Percentiles rank a stretch among this genome's conserved stretches.
phyloP scores from a whole-genome alignment of 2,113 vertebrate genomes.

The Python bivittatus region DNA sequence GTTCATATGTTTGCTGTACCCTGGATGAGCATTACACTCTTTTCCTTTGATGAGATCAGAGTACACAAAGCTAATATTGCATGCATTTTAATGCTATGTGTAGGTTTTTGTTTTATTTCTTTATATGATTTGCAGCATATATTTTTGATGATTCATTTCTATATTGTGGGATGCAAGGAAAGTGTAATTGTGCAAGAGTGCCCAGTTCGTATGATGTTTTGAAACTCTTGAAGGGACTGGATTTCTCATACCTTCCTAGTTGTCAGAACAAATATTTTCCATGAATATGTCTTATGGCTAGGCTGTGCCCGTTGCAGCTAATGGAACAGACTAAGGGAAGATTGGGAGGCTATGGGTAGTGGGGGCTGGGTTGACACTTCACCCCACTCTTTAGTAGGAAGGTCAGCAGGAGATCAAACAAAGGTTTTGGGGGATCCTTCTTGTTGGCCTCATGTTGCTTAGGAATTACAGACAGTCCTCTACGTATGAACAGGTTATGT shows the following conservation, averaged over 20 bases:
- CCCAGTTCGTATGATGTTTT: background rate
- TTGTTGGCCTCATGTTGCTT: conserved; percentile 24
- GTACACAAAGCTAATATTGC: background rate
- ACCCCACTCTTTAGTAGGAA: background rate
- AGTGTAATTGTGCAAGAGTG: background rate
- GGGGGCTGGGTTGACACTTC: background rate
- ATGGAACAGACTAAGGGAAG: conserved; percentile 1
- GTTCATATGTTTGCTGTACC: background rate
- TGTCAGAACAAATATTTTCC: conserved; percentile 25
- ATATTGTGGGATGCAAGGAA: background rate
- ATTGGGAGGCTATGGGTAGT: background rate
- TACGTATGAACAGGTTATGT: too few species aligned
- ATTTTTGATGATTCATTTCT: background rate
- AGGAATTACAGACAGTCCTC: too few species aligned
- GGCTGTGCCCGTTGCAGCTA: conserved; percentile 4
- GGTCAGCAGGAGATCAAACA: background rate
- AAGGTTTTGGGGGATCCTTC: background rate
- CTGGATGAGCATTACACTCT: background rate
- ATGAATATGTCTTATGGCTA: background rate
- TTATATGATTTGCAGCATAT: background rate
- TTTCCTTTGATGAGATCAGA: background rate
- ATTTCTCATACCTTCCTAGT: conserved; percentile 16
- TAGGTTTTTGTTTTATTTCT: background rate
- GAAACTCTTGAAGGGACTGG: background rate
- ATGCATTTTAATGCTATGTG: background rate